Conservation (phyloP, 2,888 invertebrate genomes). For the Agonopterix subpropinquella region DNA sequence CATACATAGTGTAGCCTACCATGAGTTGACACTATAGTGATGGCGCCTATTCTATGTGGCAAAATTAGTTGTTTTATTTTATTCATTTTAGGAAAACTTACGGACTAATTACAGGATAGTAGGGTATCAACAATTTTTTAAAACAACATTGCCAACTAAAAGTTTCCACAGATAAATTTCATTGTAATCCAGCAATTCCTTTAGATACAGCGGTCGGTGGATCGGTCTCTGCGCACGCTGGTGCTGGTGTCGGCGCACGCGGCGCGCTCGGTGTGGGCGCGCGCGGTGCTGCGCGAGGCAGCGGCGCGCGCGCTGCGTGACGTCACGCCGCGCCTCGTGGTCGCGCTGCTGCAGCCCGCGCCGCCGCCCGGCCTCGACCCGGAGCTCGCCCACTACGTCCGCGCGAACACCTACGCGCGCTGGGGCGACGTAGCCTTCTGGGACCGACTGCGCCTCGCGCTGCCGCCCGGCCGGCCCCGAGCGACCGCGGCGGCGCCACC, state of each 20-base stretch:
- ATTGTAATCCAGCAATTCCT: no score
- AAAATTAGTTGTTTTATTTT: no score
- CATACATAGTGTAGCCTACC: no score
- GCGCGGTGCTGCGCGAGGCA: conserved; percentile 78
- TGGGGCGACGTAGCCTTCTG: conserved; percentile 90
- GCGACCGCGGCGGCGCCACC: conserved; percentile 79
- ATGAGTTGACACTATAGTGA: no score
- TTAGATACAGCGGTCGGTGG: conserved; percentile 79
- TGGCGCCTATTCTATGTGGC: no score
- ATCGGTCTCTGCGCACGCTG: conserved; percentile 68
- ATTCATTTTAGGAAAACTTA: no score
- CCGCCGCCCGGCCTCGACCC: conserved; percentile 47
- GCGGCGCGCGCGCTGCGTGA: conserved; percentile 41
- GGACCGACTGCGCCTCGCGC: conserved; percentile 83
- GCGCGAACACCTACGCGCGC: conserved; percentile 85
- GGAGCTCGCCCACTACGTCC: conserved; percentile 78
- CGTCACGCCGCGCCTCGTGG: conserved; percentile 80
- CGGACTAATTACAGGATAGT: no score
- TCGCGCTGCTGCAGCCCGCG: conserved; percentile 79
- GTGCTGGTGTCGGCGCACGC: conserved; percentile 27
- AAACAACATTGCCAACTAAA: no score
- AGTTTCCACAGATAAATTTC: no score
- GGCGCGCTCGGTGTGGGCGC: conserved; percentile 72
- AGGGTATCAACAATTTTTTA: no score
- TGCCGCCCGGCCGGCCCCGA: conserved; percentile 76